Conservation (phyloP, 2,888 invertebrate species). For the Isoperla grammatica region DNA sequence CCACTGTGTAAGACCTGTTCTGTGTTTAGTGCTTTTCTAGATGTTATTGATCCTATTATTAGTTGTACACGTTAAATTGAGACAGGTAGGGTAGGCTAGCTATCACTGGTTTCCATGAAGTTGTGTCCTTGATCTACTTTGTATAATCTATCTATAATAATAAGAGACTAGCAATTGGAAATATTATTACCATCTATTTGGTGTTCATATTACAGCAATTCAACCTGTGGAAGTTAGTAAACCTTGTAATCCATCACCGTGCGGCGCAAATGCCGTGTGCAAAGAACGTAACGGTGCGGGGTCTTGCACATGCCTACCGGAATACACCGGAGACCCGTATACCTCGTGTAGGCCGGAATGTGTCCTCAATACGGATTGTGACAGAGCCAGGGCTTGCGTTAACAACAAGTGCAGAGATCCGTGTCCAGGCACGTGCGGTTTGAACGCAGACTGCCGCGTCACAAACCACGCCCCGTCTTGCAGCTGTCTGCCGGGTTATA, state of each 20-base stretch:
- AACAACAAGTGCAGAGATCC: slow-evolving; percentile 72
- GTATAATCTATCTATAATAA: too few relatives aligned
- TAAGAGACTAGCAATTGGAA: not conserved
- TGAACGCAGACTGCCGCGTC: slow-evolving; percentile 70
- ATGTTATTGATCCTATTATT: not conserved
- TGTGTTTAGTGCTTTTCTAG: not conserved
- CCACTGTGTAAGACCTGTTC: slow-evolving; percentile 45
- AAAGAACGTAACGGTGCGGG: slow-evolving; percentile 69
- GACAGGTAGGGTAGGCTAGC: too few relatives aligned
- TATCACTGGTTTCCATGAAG: too few relatives aligned
- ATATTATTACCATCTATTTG: not conserved
- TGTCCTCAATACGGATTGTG: slow-evolving; percentile 72
- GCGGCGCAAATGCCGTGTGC: slow-evolving; percentile 83
- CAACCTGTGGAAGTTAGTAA: slow-evolving; percentile 53
- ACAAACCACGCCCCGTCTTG: slow-evolving; percentile 73
- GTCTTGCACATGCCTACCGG: slow-evolving; percentile 69
- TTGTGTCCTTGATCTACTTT: too few relatives aligned
- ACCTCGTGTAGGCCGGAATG: slow-evolving; percentile 79
- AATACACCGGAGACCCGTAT: slow-evolving; percentile 78
- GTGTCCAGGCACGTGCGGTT: slow-evolving; percentile 70
- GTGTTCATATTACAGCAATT: slow-evolving; percentile 36
- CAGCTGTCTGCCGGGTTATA: slow-evolving; percentile 65
- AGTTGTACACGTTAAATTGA: not conserved
- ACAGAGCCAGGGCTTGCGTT: slow-evolving; percentile 65
- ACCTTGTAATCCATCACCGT: slow-evolving; percentile 75